Evolutionary conservation across 2,113 vertebrate species (phyloP), one percentile per base, ranked within the genome.

Genomic region (Cyprinodon variegatus): DNA sequence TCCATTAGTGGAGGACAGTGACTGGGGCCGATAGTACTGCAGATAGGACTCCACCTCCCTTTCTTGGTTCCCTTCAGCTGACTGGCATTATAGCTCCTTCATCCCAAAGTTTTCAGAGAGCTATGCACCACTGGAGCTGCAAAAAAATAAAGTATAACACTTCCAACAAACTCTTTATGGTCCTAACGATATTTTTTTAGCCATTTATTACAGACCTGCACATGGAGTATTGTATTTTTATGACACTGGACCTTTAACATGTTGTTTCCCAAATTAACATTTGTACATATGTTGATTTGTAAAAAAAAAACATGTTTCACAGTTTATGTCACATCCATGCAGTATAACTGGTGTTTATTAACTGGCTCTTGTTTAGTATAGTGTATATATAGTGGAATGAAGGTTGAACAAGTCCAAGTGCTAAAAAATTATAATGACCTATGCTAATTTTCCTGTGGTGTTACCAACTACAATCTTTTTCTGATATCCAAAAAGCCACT

Each of bases 1-100:
- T 92, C 90, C 91, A 93, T 95, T 95, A 95, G 88, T 82, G 84
- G 72, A 82, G 80, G 89, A 84, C 93, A 92, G 83, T 89, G 89
- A 90, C 79, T 76, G 36, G 46, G 82, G 79, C 86, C 87, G 92
- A 92, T 90, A 82, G 82, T 29, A 3, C 82, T 90, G 83, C 86
- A 93, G 93, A 95, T 93, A 93, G 88, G 84, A 46, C 77, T 72
- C 68, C 70, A 50, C 75, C 66, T 57, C 29, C 72, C 68, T 77
- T 70, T 20, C 7, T 2, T 53, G 83, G 70, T 88, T 86, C 67
- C 78, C 89, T 81, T 89, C 72, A 74, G 81, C 83, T 84, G 78
- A 78, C 85, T 87, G 72, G 85, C 81, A 3, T 83, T 82, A n/a
- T 9, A 79, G 78, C 45, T 75, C 83, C 77, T 86, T 81, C 73